These are phyloP conservation scores for Brachyalestes nurse DNA, from an alignment of 2,797 vertebrate genomes.

Conservation along the genomic window DNA sequence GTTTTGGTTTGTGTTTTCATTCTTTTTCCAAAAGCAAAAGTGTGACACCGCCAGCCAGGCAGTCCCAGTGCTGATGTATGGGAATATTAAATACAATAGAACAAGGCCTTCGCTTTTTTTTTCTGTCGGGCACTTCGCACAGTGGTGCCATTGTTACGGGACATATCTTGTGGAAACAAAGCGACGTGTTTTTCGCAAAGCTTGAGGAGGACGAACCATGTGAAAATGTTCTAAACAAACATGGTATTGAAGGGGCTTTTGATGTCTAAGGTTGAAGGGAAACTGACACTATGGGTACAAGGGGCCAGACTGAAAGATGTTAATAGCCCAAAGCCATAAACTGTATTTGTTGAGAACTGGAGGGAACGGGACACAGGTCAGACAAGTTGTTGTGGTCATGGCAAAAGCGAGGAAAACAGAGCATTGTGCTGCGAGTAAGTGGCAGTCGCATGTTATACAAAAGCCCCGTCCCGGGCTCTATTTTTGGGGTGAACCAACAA, in stretches of 20 bases:
- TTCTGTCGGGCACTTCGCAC: conserved; percentile 31
- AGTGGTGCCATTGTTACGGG: conserved; percentile 45
- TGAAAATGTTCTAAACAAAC: conserved; percentile 44
- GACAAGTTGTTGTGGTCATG: conserved; percentile 36
- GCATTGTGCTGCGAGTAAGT: conserved; percentile 45
- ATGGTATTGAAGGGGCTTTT: conserved; percentile 28
- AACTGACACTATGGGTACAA: conserved; percentile 40
- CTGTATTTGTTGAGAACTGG: conserved; percentile 19
- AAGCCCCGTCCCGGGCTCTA: conserved; percentile 37
- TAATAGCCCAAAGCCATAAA: conserved; percentile 24
- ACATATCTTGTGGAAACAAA: conserved; percentile 42
- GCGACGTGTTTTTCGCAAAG: conserved; percentile 23
- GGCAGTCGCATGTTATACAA: conserved; percentile 43
- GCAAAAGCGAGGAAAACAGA: conserved; percentile 35
- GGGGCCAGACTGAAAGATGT: conserved; percentile 32
- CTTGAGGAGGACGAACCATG: conserved; percentile 39
- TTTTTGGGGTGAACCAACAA: conserved; percentile 62
- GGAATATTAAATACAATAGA: conserved; percentile 41
- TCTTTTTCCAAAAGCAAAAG: conserved; percentile 58
- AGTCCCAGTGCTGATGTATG: conserved; percentile 36
- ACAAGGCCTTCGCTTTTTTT: background rate
- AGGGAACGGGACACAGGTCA: conserved; percentile 33
- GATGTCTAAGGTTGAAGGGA: conserved; percentile 38
- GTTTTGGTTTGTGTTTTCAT: conserved; percentile 58
- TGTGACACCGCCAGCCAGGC: conserved; percentile 38